phyloP scores from a whole-genome alignment of 1,140 invertebrate genomes.

The Rhynchophorus ferrugineus region DNA sequence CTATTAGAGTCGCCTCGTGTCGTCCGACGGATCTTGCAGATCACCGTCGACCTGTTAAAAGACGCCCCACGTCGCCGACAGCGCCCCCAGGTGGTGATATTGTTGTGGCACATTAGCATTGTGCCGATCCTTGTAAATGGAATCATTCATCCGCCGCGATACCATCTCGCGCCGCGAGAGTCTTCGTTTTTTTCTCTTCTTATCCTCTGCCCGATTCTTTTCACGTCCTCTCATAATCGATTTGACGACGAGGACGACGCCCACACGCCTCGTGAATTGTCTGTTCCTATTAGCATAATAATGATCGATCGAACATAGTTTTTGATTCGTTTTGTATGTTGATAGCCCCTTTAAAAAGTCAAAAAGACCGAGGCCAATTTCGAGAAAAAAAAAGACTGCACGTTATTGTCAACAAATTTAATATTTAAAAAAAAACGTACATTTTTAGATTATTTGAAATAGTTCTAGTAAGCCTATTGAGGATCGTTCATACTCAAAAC shows the following conservation, averaged over 20 bases:
- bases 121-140: constrained; percentile 9
- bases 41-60: constrained; percentile 19
- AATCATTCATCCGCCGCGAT: constrained; percentile 18
- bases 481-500: no score
- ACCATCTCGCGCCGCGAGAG: background rate
- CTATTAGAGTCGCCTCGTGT: no score
- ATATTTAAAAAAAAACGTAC: no score
- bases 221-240: constrained; percentile 1
- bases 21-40: background rate
- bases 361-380: no score
- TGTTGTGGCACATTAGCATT: constrained; percentile 24
- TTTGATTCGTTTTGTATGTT: background rate
- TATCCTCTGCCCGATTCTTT: background rate
- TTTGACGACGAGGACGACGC: background rate
- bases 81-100: constrained; percentile 24
- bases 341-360: no score
- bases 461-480: no score
- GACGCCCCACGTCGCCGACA: constrained; percentile 4
- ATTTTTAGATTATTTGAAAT: no score
- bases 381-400: no score
- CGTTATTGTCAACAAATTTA: no score
- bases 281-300: background rate
- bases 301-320: background rate
- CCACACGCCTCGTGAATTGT: background rate
- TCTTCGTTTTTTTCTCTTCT: background rate